phyloP scores from a whole-genome alignment of 2,797 vertebrate genomes.

The Gallinago solitaria region DNA sequence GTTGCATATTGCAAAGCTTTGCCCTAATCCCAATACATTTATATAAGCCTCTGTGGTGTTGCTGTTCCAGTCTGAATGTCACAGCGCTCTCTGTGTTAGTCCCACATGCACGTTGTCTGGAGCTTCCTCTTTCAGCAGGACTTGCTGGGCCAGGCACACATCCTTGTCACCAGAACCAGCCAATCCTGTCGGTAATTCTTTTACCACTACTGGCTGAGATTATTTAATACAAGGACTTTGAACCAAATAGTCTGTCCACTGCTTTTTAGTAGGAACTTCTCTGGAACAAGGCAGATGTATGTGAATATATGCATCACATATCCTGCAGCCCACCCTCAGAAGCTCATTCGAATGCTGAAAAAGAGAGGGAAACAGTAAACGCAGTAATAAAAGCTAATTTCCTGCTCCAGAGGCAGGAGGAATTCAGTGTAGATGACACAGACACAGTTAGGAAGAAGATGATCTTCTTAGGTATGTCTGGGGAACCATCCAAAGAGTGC shows the following conservation, averaged over 20 bases:
- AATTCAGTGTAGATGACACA: background rate
- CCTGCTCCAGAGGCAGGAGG: background rate
- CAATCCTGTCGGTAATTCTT: background rate
- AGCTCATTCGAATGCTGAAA: background rate
- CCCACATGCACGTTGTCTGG: rapidly evolving
- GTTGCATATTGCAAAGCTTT: background rate
- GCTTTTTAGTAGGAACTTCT: background rate
- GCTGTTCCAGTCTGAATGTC: background rate
- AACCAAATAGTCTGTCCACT: background rate
- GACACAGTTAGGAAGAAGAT: background rate
- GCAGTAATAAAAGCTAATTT: background rate
- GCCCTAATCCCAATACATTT: conserved; percentile 4
- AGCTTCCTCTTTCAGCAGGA: background rate
- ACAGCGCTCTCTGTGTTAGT: rapidly evolving
- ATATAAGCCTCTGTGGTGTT: background rate
- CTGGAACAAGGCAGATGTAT: background rate
- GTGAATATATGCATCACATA: background rate
- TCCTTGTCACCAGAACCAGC: background rate
- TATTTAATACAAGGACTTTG: background rate
- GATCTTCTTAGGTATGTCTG: background rate
- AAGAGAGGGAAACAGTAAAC: background rate
- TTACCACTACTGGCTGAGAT: background rate
- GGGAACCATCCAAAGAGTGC: background rate
- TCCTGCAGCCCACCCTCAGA: background rate
- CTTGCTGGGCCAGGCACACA: background rate